Base-by-base conservation (phyloP, 2,888 invertebrate species). In the Lasioglossum oenotherae region DNA sequence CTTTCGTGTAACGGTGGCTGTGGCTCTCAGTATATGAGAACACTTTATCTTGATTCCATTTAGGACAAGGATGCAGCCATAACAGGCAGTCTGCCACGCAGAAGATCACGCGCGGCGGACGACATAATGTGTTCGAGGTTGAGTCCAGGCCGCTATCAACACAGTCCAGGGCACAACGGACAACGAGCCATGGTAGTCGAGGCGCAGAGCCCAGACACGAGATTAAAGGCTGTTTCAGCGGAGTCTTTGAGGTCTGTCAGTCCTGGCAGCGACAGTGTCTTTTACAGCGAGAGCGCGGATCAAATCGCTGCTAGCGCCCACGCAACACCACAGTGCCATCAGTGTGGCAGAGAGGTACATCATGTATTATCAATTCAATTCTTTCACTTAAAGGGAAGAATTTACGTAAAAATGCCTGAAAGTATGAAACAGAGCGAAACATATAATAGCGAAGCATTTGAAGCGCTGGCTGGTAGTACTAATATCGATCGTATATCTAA, bases 181-280 rank as follows among this genome's bases (percentile, higher is more conserved):
- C 93, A 93, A 74, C 90, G 94, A 3, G 84, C 94, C 16, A 81
- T 94, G 23, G 88, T 94, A 49, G 84, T 93, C 0, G 94, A 95
- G 64, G 93, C 94, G 5, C 93, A 95, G 35, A 96, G 96, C 92
- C 96, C 96, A 2, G 96, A 96, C 87, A 93, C 96, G 19, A 95
- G 97, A 89, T 95, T 98, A 78, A 98, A 98, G 95, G 98, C 98
- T 16, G 96, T 98, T 84, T 98, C 98, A 91, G 98, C 98, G 73
- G 98, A 98, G 95, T 98, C 98, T 1, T 95, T 98, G 79, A 96
- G 98, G 74, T 98, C 98, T n/a, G 98, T 98, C 67, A 98, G 98
- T 92, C 98, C 98, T 5, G 98, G 98, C 41, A 98, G 98, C 88
- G 98, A 98, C 95, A 98, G 98, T 82, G 98, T 98, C 44, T 98